Evolutionary conservation across 2,888 invertebrate species (phyloP).

Genomic region (Horisme vitalbata): DNA sequence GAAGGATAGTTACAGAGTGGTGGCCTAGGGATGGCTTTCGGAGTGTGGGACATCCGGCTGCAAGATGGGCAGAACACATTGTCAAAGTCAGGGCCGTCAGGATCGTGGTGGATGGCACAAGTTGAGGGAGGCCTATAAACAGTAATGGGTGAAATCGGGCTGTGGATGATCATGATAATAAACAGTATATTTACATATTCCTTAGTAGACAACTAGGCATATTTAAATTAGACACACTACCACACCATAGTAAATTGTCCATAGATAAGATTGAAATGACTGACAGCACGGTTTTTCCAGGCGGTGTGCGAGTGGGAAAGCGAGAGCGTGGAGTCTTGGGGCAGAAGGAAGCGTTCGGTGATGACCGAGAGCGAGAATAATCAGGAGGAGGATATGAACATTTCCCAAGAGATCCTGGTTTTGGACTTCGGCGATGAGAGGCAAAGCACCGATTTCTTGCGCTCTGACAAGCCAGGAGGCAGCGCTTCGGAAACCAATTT

Average conservation of each 20-base stretch:
- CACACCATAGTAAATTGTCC: constrained; percentile 32
- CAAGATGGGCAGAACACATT: no score
- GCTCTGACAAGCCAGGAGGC: constrained; percentile 87
- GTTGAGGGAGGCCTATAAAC: no score
- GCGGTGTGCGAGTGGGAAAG: constrained; percentile 96
- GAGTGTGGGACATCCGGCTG: no score
- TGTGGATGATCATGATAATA: no score
- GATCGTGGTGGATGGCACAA: no score
- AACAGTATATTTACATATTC: neutral
- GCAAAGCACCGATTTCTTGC: constrained; percentile 90
- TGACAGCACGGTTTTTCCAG: constrained; percentile 64
- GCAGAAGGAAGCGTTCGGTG: constrained; percentile 92
- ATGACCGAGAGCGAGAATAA: constrained; percentile 84
- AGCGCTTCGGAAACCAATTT: constrained; percentile 85
- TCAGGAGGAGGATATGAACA: constrained; percentile 93
- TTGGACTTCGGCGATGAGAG: constrained; percentile 95
- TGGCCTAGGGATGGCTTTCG: no score
- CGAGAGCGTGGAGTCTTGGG: constrained; percentile 95
- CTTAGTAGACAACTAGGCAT: neutral
- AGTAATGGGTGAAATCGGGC: no score
- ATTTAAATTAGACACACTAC: neutral
- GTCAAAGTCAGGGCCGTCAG: neutral
- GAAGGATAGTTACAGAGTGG: no score
- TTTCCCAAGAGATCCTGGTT: constrained; percentile 96
- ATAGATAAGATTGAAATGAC: neutral